These are phyloP conservation scores for Hippocampus abdominalis DNA, from an alignment of 2,113 vertebrate genomes.

Conservation along the genomic window DNA sequence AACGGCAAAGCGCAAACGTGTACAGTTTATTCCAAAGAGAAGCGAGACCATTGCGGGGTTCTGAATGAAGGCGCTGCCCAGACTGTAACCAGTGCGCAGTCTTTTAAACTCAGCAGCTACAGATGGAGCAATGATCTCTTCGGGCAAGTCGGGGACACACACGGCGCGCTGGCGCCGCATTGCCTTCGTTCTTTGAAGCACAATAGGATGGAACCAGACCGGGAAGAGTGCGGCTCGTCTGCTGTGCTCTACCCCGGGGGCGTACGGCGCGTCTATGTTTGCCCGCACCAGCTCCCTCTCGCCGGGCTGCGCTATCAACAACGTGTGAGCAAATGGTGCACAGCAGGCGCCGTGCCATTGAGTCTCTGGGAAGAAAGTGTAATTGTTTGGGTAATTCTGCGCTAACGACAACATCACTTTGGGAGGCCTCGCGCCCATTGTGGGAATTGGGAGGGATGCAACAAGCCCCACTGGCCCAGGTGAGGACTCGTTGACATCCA, in stretches of 20 bases:
- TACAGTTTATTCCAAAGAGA: background rate
- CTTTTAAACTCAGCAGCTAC: slow-evolving; percentile 28
- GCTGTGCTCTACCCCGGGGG: slow-evolving; percentile 7
- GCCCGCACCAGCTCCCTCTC: slow-evolving; percentile 44
- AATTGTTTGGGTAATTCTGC: slow-evolving; percentile 58
- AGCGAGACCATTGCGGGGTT: slow-evolving; percentile 27
- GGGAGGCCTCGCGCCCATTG: slow-evolving; percentile 38
- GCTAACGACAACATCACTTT: slow-evolving; percentile 44
- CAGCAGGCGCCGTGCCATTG: slow-evolving; percentile 58
- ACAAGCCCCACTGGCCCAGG: slow-evolving; percentile 16
- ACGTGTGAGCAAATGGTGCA: slow-evolving; percentile 67
- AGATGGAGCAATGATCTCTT: slow-evolving; percentile 39
- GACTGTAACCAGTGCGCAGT: slow-evolving; percentile 34
- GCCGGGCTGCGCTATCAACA: slow-evolving; percentile 39
- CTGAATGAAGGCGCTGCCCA: slow-evolving; percentile 26
- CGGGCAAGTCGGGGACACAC: slow-evolving; percentile 23
- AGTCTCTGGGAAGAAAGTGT: slow-evolving; percentile 53
- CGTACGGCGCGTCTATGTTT: slow-evolving; percentile 22
- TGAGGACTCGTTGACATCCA: slow-evolving; percentile 32
- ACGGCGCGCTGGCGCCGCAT: slow-evolving; percentile 5
- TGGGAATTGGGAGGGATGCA: slow-evolving; percentile 8
- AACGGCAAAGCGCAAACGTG: background rate
- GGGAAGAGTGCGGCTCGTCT: background rate
- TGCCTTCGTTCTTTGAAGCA: slow-evolving; percentile 18
- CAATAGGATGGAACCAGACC: slow-evolving; percentile 2